Evolutionary conservation across 2,797 vertebrate species (phyloP).

Genomic region (Pelodytes ibericus): DNA sequence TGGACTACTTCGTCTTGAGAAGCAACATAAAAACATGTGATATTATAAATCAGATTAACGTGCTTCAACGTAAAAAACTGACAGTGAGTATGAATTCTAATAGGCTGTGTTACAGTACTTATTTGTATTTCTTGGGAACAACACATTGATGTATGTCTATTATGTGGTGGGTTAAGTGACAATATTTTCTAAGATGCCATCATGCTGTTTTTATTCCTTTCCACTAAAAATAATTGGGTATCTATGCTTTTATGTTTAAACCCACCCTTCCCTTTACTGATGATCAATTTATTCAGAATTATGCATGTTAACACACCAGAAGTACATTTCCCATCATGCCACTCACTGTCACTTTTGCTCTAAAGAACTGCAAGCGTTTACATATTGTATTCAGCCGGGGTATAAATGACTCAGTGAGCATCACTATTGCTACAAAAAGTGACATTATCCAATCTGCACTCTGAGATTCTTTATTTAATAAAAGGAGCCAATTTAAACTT

Average conservation of each 20-base stretch:
- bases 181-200: constrained; percentile 22
- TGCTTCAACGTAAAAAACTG: constrained; percentile 21
- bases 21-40: constrained; percentile 24
- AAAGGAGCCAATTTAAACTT: constrained; percentile 19
- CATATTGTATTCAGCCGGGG: constrained; percentile 44
- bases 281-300: constrained; percentile 40
- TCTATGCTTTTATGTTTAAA: constrained; percentile 24
- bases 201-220: constrained; percentile 5
- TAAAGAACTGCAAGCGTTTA: constrained; percentile 15
- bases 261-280: constrained; percentile 5
- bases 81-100: constrained; percentile 21
- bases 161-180: background rate
- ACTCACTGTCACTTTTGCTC: constrained; percentile 33
- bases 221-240: constrained; percentile 38
- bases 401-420: constrained; percentile 25
- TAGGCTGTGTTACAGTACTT: constrained; percentile 12
- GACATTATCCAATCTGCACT: constrained; percentile 39
- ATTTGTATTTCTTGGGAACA: constrained; percentile 26
- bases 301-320: constrained; percentile 35
- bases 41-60: constrained; percentile 34
- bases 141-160: constrained; percentile 18
- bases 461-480: constrained; percentile 41
- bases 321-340: constrained; percentile 30
- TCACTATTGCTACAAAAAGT: constrained; percentile 28
- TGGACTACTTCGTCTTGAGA: constrained; percentile 28